phyloP scores from a whole-genome alignment of 2,797 vertebrate genomes.

The Liasis olivaceus region DNA sequence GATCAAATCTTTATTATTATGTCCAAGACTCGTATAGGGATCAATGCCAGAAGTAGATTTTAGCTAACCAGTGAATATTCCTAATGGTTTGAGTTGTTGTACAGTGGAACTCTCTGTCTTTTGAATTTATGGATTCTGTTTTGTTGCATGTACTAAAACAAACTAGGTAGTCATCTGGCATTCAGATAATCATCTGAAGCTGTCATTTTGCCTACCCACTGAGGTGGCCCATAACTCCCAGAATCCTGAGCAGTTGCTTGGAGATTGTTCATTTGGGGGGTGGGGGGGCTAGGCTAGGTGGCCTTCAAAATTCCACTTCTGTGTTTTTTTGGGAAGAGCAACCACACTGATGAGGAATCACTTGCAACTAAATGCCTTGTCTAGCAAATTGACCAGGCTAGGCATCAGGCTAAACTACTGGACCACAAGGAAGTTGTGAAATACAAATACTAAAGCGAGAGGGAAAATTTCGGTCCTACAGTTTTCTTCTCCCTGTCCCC shows the following conservation, averaged over 20 bases:
- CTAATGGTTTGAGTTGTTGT: not conserved
- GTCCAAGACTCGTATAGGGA: not conserved
- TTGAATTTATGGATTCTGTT: not conserved
- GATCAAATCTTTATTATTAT: not conserved
- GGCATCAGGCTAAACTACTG: conserved; percentile 20
- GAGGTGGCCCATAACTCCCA: not conserved
- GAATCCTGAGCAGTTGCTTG: not conserved
- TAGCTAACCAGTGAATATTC: not conserved
- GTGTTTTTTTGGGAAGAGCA: not conserved
- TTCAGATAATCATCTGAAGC: not conserved
- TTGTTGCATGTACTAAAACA: not conserved
- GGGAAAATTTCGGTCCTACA: conserved; percentile 16
- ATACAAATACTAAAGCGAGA: not conserved
- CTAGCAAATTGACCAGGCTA: not conserved
- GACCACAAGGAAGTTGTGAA: conserved; percentile 11
- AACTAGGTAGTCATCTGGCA: not conserved
- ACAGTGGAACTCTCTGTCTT: not conserved
- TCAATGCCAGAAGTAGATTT: not conserved
- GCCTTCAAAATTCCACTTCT: not conserved
- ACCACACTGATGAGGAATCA: no score
- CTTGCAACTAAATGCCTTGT: not conserved
- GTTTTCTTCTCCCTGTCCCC: not conserved
- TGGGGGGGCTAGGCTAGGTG: no score
- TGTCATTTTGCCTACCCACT: not conserved
- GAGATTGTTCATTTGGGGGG: not conserved